Conservation (phyloP, 2,113 vertebrate species). For the Lucifuga dentata region DNA sequence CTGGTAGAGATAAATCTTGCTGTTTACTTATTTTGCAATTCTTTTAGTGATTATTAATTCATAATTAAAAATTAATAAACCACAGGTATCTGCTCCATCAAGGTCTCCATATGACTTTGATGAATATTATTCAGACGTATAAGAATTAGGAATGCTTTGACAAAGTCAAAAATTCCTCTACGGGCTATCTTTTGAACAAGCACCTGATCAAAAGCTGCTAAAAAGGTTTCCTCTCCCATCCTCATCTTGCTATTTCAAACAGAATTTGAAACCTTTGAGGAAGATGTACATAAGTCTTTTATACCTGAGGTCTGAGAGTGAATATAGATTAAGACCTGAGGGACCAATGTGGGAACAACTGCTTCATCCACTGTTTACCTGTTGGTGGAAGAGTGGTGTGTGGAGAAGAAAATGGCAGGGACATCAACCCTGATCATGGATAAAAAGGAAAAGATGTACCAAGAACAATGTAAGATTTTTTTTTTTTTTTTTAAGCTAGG, state of each 20-base stretch:
- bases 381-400: constrained; percentile 41
- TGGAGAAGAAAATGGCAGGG: constrained; percentile 42
- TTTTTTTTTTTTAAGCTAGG: no score
- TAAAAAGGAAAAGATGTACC: constrained; percentile 7
- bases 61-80: constrained; percentile 1
- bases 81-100: background rate
- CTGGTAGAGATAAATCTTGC: background rate
- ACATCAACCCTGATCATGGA: constrained; percentile 46
- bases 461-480: background rate
- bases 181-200: constrained; percentile 18
- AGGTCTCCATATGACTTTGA: constrained; percentile 44
- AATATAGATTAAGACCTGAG: constrained; percentile 77
- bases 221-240: constrained; percentile 47
- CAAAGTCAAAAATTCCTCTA: constrained; percentile 20
- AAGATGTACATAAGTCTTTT: constrained; percentile 75
- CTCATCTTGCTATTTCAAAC: constrained; percentile 49
- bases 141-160: constrained; percentile 26
- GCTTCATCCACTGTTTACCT: constrained; percentile 75
- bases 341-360: constrained; percentile 67
- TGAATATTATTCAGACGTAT: constrained; percentile 60
- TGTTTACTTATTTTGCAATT: background rate
- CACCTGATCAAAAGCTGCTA: constrained; percentile 38
- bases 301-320: constrained; percentile 81
- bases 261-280: constrained; percentile 71
- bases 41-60: constrained; percentile 8